Evolutionary conservation across 2,113 vertebrate species (phyloP).

Genomic region (Ranitomeya variabilis): DNA sequence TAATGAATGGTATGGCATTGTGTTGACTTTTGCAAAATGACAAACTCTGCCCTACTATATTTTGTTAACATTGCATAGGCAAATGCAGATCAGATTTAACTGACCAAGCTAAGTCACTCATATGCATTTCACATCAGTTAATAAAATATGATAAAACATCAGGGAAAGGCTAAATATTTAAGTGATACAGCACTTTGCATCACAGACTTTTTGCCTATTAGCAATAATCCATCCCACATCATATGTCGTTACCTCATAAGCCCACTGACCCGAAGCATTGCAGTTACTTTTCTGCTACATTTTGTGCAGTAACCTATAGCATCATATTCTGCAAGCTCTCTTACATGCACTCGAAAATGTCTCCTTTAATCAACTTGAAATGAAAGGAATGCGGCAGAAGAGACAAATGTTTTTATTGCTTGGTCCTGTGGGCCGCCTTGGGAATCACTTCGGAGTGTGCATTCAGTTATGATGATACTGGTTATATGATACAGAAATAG

Average conservation of each 20-base stretch:
- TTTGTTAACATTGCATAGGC: too few species aligned
- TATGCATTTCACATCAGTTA: background rate
- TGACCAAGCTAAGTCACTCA: background rate
- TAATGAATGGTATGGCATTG: background rate
- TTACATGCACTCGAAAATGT: slow-evolving; percentile 37
- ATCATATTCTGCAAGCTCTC: slow-evolving; percentile 29
- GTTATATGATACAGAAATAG: slow-evolving; percentile 59
- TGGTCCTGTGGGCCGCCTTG: slow-evolving; percentile 48
- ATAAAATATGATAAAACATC: background rate
- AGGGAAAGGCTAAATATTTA: background rate
- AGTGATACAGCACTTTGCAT: background rate
- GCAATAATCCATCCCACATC: background rate
- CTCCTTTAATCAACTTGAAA: slow-evolving; percentile 52
- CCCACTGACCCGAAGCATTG: slow-evolving; percentile 29
- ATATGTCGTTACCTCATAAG: slow-evolving; percentile 7
- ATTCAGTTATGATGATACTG: slow-evolving; percentile 52
- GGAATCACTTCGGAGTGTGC: slow-evolving; percentile 50
- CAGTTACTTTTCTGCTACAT: slow-evolving; percentile 24
- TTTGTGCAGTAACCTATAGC: slow-evolving; percentile 41
- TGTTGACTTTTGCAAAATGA: background rate
- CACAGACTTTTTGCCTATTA: background rate
- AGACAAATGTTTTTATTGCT: slow-evolving; percentile 57
- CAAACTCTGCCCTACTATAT: background rate
- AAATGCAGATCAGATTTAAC: too few species aligned
- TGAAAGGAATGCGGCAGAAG: slow-evolving; percentile 39